Base-by-base conservation (phyloP, 2,113 vertebrate genomes). In the Cheilinus undulatus region DNA sequence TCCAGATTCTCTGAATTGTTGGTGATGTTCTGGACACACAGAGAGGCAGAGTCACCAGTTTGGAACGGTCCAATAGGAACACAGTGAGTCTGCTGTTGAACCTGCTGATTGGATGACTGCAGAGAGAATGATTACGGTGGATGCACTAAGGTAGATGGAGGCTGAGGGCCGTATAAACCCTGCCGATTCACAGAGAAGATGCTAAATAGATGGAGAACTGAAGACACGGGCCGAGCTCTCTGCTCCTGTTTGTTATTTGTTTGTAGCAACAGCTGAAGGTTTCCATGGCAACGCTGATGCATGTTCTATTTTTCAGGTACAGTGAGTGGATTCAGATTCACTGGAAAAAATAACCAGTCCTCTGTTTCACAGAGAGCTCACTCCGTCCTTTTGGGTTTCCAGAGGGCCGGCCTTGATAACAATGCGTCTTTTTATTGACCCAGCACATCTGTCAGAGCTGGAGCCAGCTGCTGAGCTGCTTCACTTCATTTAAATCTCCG, bases 391-490 rank as follows among this genome's bases (percentile, higher is more conserved):
- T n/a, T 73, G 26, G 30, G 48, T 54, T 66, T 73, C 67, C 61
- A 71, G 60, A 28, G 24, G 61, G 74, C 22, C 10, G 48, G 32
- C 60, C 59, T 66, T 40, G 32, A 80, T 76, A 69, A 86, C 76
- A 75, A 83, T 78, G 76, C 83, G 42, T 46, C 56, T 67, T 63
- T 87, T 83, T 81, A 86, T 83, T 78, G 74, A 70, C 51, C 7
- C 10, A 56, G 76, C 72, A 89, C 85, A 90, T 88, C 86, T 88
- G 88, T 78, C 3, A 11, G 40, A 64, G 73, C 53, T 75, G 0
- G 45, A 78, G 73, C 71, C 73, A 87, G 74, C 77, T 82, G 83
- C 83, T 80, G 46, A 65, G 65, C 66, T 62, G 53, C 70, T 82
- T 72, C 67, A 62, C 63, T 74, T 74, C 22, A 76, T 56, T 42